Evolutionary conservation across 2,797 vertebrate genomes (phyloP).

Genomic region (Eleutherodactylus coqui): DNA sequence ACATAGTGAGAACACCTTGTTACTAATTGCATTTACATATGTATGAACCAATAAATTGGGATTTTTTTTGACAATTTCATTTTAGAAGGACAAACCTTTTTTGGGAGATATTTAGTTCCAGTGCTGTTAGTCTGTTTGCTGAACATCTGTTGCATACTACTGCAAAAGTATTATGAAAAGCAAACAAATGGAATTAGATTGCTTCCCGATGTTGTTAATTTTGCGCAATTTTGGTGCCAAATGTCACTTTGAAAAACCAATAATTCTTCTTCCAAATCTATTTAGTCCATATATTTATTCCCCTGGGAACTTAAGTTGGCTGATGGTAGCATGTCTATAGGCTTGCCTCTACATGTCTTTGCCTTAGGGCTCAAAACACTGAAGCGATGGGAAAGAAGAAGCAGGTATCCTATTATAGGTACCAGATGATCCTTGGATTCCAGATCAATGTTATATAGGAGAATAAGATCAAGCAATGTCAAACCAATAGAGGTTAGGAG

Average conservation of each 20-base stretch:
- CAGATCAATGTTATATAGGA: not conserved
- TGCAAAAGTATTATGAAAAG: not conserved
- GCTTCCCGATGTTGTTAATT: not conserved
- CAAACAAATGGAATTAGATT: constrained; percentile 23
- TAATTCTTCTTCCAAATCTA: not conserved
- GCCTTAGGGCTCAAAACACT: not conserved
- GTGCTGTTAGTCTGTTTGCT: not conserved
- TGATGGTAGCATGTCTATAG: not conserved
- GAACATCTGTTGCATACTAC: not conserved
- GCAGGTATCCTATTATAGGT: not conserved
- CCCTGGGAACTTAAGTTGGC: not conserved
- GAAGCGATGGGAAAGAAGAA: not conserved
- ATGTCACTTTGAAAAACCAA: too few species aligned
- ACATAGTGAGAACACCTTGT: constrained; percentile 44
- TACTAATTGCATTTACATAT: constrained; percentile 62
- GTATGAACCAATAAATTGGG: constrained; percentile 47
- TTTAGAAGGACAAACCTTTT: constrained; percentile 37
- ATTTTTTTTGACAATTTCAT: constrained; percentile 29
- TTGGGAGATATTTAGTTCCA: not conserved
- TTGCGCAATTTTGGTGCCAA: not conserved
- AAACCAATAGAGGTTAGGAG: not conserved
- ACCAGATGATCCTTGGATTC: not conserved
- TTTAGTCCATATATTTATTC: not conserved
- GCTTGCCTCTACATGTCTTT: not conserved
- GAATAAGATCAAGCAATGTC: not conserved